Evolutionary conservation across 2,113 vertebrate genomes (phyloP).

Genomic region (Pleuronectes platessa): DNA sequence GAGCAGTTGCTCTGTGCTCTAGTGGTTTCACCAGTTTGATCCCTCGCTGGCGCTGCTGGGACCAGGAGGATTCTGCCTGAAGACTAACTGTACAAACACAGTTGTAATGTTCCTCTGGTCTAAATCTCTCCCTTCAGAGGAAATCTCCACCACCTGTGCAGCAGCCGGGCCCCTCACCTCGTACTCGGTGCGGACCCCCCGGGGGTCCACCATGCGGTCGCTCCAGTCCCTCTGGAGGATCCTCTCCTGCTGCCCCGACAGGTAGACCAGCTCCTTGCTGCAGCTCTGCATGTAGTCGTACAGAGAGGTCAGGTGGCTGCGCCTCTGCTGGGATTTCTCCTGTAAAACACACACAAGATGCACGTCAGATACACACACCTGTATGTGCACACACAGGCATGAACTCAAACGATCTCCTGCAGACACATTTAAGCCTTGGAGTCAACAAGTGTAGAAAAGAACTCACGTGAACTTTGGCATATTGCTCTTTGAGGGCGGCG

Average conservation of each 20-base stretch:
- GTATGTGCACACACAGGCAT: background rate
- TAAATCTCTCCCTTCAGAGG: too few relatives aligned
- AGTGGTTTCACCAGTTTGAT: too few relatives aligned
- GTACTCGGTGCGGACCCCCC: slow-evolving; percentile 83
- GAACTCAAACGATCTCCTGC: too few relatives aligned
- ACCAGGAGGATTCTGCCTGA: background rate
- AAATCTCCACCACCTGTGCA: background rate
- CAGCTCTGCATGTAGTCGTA: slow-evolving; percentile 93
- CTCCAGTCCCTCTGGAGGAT: slow-evolving; percentile 94
- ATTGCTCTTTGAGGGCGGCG: slow-evolving; percentile 81
- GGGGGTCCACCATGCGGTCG: slow-evolving; percentile 86
- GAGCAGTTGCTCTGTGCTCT: too few relatives aligned
- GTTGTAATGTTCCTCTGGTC: background rate
- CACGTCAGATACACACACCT: background rate
- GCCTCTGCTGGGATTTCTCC: slow-evolving; percentile 85
- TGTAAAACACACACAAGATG: slow-evolving; percentile 58
- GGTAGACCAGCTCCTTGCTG: slow-evolving; percentile 88
- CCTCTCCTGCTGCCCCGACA: slow-evolving; percentile 87
- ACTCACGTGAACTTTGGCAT: slow-evolving; percentile 88
- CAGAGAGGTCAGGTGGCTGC: slow-evolving; percentile 86
- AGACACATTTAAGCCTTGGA: background rate
- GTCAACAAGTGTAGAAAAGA: background rate
- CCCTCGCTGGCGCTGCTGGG: too few relatives aligned
- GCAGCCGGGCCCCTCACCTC: slow-evolving; percentile 81
- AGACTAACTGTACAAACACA: background rate